Percentiles rank a stretch among this genome's conserved stretches.
Evolutionary conservation across 2,888 invertebrate genomes (phyloP).

Genomic region (Lamellibrachia satsuma): DNA sequence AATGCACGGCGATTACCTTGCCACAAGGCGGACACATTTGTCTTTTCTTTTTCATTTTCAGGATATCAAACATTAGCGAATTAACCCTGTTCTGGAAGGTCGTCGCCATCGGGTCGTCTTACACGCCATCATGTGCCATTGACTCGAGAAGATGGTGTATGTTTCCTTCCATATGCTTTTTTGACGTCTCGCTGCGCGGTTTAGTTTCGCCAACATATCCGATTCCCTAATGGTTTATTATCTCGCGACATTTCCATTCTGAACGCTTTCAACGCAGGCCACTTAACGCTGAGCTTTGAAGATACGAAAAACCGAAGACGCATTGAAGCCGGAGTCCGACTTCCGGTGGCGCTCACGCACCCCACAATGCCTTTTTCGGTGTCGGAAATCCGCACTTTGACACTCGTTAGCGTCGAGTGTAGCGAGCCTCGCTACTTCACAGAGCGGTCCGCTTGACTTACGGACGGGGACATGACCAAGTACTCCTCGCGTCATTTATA

Average conservation of each 20-base stretch:
- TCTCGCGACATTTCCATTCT: neutral
- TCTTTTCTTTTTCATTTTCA: neutral
- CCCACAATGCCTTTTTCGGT: neutral
- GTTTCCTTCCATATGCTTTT: slow-evolving; percentile 10
- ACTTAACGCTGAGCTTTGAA: neutral
- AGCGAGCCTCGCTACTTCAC: neutral
- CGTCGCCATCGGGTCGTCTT: neutral
- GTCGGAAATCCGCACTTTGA: slow-evolving; percentile 4
- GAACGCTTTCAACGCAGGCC: neutral
- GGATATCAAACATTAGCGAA: neutral
- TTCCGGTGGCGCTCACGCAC: neutral
- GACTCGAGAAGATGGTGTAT: neutral
- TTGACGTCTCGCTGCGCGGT: neutral
- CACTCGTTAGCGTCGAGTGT: neutral
- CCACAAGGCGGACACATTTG: neutral
- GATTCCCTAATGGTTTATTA: neutral
- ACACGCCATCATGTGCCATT: neutral
- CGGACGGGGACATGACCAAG: neutral
- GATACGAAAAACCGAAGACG: neutral
- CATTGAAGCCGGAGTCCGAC: neutral
- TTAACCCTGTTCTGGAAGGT: neutral
- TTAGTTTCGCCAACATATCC: neutral
- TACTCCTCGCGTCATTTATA: neutral
- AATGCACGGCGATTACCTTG: too few species aligned
- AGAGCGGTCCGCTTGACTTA: neutral